These are phyloP conservation scores for Aphelinus certus DNA, from an alignment of 1,140 invertebrate species.

Conservation along the genomic window DNA sequence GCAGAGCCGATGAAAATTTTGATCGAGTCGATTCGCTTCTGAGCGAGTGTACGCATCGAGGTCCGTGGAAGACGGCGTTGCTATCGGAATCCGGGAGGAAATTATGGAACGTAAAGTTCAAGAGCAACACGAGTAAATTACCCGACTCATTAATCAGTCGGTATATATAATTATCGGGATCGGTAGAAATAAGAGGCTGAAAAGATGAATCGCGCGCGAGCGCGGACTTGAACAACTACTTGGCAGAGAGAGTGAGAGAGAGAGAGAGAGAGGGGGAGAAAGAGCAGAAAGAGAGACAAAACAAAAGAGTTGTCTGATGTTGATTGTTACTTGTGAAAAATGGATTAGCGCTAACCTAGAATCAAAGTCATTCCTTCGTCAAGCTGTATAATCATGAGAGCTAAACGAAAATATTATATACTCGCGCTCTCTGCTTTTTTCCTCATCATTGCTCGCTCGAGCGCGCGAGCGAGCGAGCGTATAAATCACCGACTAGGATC, in stretches of 20 bases:
- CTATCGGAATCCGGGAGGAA: too few relatives aligned
- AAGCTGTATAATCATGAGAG: slow-evolving; percentile 27
- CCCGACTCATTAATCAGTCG: not conserved
- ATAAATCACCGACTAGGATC: slow-evolving; percentile 14
- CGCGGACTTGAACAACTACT: not conserved
- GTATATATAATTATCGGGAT: not conserved
- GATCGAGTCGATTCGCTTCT: too few relatives aligned
- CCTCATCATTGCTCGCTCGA: slow-evolving; percentile 17
- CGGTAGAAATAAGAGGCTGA: not conserved
- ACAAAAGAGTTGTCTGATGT: slow-evolving; percentile 19
- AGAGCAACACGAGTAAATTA: not conserved
- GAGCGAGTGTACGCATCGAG: too few relatives aligned
- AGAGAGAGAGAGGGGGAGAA: too few relatives aligned
- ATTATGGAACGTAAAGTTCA: too few relatives aligned
- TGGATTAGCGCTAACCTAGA: slow-evolving; percentile 32
- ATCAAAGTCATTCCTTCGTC: slow-evolving; percentile 17
- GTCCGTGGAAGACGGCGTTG: too few relatives aligned
- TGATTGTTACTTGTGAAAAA: slow-evolving; percentile 37
- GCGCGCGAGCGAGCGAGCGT: slow-evolving; percentile 3
- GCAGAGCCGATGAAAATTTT: too few relatives aligned
- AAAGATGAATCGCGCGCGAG: too few relatives aligned
- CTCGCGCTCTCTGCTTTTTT: not conserved
- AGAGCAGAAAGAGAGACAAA: not conserved
- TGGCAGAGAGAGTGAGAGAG: not conserved
- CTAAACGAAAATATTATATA: slow-evolving; percentile 30